Evolutionary conservation across 2,888 invertebrate genomes (phyloP), one percentile per base, ranked within the genome.

Genomic region (Mactromeris polynyma): DNA sequence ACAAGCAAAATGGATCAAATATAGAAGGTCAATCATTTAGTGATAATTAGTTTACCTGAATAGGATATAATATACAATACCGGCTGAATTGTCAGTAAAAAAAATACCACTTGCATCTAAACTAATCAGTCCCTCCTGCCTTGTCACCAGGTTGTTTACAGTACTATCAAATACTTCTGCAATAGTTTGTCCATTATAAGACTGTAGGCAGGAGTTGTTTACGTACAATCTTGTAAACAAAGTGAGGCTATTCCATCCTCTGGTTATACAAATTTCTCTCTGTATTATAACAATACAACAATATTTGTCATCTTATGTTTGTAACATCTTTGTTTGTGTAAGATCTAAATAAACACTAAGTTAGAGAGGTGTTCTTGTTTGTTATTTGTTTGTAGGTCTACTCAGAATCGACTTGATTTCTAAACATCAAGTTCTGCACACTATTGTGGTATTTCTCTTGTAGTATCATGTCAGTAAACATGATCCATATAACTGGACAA

Each of bases 261-360:
- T 3, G 1, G 11, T 17, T 0, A 7, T 36, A 7, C 19, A 33
- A 7, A 26, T 26, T 26, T 64, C n/a, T 26, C 0, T 64, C 21
- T 26, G 11, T 33, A 73, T 33, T 33, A 19, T 14, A 31, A 73
- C 31, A 26, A 19, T 26, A 36, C 36, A 33, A 11, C 31, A 73
- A 6, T 36, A 19, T 33, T 11, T 73, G 19, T 73, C 73, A 73
- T 73, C 36, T 73, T 36, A 17, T 36, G 11, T 33, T 33, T 33
- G 17, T 73, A 73, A 73, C 73, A 36, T 73, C 73, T 73, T 36
- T 73, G 36, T 33, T 73, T 73, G 36, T 73, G 17, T 33, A 73
- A 73, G 36, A 73, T 73, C 73, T 33, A 3, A 33, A 73, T 36
- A 36, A 73, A 73, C 73, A 36, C 2, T 73, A 36, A 73, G 14